phyloP scores from a whole-genome alignment of 2,113 vertebrate genomes.

The Boulengeromyrus knoepffleri region DNA sequence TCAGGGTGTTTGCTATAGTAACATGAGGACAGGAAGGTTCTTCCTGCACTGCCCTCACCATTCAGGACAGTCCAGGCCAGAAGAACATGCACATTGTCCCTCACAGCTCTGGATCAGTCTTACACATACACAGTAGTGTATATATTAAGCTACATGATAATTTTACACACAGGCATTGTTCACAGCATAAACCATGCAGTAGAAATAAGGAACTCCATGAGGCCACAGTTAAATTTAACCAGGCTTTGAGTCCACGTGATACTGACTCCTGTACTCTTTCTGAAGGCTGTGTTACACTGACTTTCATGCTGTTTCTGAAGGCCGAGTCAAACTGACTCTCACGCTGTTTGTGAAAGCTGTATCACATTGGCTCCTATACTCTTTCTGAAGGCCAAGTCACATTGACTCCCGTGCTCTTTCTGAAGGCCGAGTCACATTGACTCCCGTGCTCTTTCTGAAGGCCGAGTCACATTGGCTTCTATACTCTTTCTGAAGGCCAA shows the following conservation, averaged over 20 bases:
- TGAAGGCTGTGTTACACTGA: not conserved
- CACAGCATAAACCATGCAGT: not conserved
- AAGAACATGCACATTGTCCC: not conserved
- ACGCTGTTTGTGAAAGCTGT: not conserved
- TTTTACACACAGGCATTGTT: not conserved
- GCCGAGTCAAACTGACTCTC: not conserved
- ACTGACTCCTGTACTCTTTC: not conserved
- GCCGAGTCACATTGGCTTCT: not conserved
- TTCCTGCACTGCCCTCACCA: not conserved
- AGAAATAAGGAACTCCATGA: not conserved
- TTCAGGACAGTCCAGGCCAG: not conserved
- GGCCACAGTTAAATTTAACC: not conserved
- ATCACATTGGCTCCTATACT: not conserved
- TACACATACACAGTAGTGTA: not conserved
- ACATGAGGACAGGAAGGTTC: not conserved
- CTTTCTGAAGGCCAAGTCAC: no score
- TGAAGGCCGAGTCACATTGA: no score
- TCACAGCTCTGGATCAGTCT: not conserved
- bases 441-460: no score
- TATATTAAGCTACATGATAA: not conserved
- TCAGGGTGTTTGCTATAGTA: not conserved
- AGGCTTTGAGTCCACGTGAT: not conserved
- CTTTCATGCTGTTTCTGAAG: not conserved
- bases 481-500: no score
- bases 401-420: not conserved